A percentile compares a stretch with the other conserved stretches of the same genome.
phyloP scores from a whole-genome alignment of 2,797 vertebrate species.

The Tapera naevia region DNA sequence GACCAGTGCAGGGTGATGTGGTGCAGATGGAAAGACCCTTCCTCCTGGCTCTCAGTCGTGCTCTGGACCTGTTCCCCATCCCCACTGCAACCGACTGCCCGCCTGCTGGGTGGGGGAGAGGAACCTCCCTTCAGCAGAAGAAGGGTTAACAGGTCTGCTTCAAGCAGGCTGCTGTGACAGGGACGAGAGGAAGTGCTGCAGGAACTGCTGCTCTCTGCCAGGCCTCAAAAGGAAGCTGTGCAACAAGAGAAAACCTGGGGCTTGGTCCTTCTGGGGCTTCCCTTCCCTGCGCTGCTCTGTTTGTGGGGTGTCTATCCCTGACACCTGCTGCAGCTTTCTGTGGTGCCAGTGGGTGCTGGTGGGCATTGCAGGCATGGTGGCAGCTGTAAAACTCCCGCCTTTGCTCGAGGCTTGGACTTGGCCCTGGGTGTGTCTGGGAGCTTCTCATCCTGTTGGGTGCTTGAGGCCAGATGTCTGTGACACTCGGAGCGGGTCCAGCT shows the following conservation, averaged over 20 bases:
- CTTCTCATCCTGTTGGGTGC: not conserved
- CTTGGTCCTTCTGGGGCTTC: not conserved
- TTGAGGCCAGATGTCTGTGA: not conserved
- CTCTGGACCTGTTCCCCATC: not conserved
- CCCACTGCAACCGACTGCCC: not conserved
- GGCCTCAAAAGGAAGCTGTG: constrained; percentile 44
- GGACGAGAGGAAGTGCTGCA: constrained; percentile 44
- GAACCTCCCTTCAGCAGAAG: not conserved
- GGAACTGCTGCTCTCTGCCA: not conserved
- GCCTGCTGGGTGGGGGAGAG: not conserved
- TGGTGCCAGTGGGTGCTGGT: fast-evolving
- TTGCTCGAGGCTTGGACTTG: not conserved
- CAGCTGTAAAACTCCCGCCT: not conserved
- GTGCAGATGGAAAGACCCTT: not conserved
- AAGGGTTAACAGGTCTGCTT: constrained; percentile 28
- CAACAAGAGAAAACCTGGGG: not conserved
- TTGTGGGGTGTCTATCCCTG: fast-evolving
- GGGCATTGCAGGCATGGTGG: not conserved
- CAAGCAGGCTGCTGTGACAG: not conserved
- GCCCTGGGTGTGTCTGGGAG: not conserved
- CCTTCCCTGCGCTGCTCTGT: not conserved
- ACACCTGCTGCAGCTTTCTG: fast-evolving
- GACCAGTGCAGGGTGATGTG: not conserved
- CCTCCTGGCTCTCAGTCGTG: not conserved
- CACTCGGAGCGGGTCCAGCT: fast-evolving